phyloP scores from a whole-genome alignment of 2,888 invertebrate species.

The Eristalinus sepulchralis region DNA sequence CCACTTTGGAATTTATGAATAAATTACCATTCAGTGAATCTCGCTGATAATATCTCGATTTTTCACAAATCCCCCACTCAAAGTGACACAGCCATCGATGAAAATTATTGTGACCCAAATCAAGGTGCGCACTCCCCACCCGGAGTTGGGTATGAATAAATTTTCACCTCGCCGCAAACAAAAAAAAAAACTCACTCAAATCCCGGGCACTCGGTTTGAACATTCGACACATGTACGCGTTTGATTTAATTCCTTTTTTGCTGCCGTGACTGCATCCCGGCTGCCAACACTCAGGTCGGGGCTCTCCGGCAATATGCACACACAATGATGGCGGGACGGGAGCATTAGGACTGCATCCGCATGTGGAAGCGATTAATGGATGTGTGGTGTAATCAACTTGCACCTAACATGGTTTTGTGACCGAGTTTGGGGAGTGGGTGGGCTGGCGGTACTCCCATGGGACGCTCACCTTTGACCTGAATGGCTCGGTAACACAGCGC shows the following conservation, averaged over 20 bases:
- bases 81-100: slow-evolving; percentile 56
- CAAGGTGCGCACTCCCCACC: slow-evolving; percentile 2
- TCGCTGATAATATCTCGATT: slow-evolving; percentile 23
- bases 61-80: slow-evolving; percentile 21
- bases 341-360: slow-evolving; percentile 39
- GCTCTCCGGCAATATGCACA: not conserved
- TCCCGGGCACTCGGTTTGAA: slow-evolving; percentile 13
- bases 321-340: slow-evolving; percentile 1
- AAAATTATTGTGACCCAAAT: slow-evolving; percentile 65
- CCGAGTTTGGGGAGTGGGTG: slow-evolving; percentile 24
- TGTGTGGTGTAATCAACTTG: slow-evolving; percentile 55
- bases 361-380: slow-evolving; percentile 56
- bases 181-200: not conserved
- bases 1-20: not conserved
- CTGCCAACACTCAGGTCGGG: not conserved
- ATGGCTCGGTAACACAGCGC: not conserved
- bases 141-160: slow-evolving; percentile 47
- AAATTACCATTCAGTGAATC: not conserved
- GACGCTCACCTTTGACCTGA: slow-evolving; percentile 20
- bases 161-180: slow-evolving; percentile 20
- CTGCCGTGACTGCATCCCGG: not conserved
- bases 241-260: slow-evolving; percentile 4
- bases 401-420: slow-evolving; percentile 54
- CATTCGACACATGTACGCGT: slow-evolving; percentile 33
- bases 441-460: not conserved